phyloP scores from a whole-genome alignment of 2,113 vertebrate species.

The Mixornis gularis region DNA sequence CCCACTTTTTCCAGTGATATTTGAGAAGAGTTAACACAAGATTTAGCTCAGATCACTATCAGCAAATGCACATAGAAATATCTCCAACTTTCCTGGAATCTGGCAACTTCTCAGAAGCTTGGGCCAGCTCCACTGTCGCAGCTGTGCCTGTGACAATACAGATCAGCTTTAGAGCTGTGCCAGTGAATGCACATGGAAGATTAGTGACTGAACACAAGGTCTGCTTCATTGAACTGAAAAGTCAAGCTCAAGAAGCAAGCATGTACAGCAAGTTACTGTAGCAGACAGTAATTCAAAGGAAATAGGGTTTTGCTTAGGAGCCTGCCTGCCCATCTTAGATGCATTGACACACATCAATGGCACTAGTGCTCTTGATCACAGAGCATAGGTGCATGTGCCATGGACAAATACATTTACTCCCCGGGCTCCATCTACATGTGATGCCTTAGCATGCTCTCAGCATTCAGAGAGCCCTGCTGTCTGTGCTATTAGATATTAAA shows the following conservation, averaged over 20 bases:
- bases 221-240: neutral
- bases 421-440: accelerated
- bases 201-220: neutral
- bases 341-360: neutral
- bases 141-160: neutral
- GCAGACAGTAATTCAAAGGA: neutral
- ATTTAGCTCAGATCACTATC: neutral
- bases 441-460: neutral
- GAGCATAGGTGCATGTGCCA: neutral
- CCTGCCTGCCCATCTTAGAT: neutral
- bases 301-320: neutral
- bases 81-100: neutral
- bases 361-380: neutral
- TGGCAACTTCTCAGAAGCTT: neutral
- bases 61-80: neutral
- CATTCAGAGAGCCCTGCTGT: neutral
- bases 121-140: neutral
- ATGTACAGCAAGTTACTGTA: neutral
- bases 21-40: neutral
- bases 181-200: neutral
- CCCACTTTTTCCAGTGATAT: neutral
- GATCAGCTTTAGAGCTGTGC: neutral
- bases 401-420: neutral
- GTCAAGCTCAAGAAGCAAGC: neutral
- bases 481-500: neutral